Percentiles rank a stretch among this genome's conserved stretches.
phyloP scores from a whole-genome alignment of 2,113 vertebrate species.

The Pycnonotus jocosus region DNA sequence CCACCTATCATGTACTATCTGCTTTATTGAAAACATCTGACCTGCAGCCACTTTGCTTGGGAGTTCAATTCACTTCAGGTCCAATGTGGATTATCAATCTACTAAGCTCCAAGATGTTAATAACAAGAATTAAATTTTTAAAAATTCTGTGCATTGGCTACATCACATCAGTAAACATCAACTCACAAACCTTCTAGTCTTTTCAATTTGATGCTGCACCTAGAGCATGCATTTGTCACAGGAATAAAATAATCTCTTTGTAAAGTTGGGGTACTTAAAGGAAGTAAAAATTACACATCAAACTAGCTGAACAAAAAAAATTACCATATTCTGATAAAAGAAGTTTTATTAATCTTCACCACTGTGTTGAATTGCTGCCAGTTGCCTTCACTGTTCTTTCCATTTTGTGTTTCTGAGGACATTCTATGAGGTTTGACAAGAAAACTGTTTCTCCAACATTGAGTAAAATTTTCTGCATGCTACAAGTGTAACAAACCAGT shows the following conservation, averaged over 20 bases:
- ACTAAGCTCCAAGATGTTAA: not conserved
- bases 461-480: not conserved
- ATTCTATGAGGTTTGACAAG: not conserved
- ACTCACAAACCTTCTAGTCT: not conserved
- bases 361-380: not conserved
- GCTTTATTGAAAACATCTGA: not conserved
- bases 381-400: not conserved
- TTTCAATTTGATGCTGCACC: not conserved
- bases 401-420: not conserved
- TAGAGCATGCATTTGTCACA: not conserved
- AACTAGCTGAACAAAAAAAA: not conserved
- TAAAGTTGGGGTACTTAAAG: not conserved
- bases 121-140: not conserved
- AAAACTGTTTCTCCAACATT: not conserved
- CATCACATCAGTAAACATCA: not conserved
- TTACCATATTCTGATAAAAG: not conserved
- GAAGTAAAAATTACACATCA: not conserved
- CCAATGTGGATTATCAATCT: not conserved
- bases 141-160: not conserved
- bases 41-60: not conserved
- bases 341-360: not conserved
- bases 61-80: not conserved
- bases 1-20: not conserved
- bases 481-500: not conserved
- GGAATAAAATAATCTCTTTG: not conserved